These are phyloP conservation scores for Agriopis leucophaearia DNA, from an alignment of 2,888 invertebrate genomes.

Conservation along the genomic window DNA sequence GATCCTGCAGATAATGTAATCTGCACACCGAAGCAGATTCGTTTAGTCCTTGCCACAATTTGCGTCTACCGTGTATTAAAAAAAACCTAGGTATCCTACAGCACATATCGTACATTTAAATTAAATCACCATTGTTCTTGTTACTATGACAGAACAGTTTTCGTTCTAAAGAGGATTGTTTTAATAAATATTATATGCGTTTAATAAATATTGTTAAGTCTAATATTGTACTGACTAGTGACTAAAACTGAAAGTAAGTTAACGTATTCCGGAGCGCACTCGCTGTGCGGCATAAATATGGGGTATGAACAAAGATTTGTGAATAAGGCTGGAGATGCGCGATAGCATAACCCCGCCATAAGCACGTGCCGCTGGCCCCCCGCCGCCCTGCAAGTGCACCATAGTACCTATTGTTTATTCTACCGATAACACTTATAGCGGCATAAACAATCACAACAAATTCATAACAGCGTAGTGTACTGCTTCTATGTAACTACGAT, in stretches of 20 bases:
- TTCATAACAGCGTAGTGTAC: not conserved
- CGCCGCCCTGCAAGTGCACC: slow-evolving; percentile 59
- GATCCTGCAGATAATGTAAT: slow-evolving; percentile 82
- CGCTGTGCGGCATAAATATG: slow-evolving; percentile 45
- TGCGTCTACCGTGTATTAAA: slow-evolving; percentile 60
- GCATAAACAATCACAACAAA: slow-evolving; percentile 31
- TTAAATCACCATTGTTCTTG: no score
- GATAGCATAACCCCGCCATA: slow-evolving; percentile 75
- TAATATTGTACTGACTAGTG: not conserved
- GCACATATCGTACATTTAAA: no score
- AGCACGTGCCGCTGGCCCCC: slow-evolving; percentile 66
- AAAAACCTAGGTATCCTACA: slow-evolving; percentile 21
- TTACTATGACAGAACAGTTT: no score
- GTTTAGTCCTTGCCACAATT: slow-evolving; percentile 78
- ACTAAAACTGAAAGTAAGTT: slow-evolving; percentile 55
- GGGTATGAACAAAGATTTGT: slow-evolving; percentile 70
- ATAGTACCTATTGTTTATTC: slow-evolving; percentile 46
- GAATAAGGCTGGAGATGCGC: slow-evolving; percentile 70
- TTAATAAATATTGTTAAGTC: no score
- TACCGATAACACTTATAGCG: slow-evolving; percentile 36
- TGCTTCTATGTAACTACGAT: not conserved
- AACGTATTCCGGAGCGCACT: slow-evolving; percentile 52
- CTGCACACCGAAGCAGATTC: slow-evolving; percentile 77
- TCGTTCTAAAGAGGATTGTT: no score
- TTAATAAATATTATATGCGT: no score